Evolutionary conservation across 2,888 invertebrate species (phyloP).

Genomic region (Lasioglossum figueresi): DNA sequence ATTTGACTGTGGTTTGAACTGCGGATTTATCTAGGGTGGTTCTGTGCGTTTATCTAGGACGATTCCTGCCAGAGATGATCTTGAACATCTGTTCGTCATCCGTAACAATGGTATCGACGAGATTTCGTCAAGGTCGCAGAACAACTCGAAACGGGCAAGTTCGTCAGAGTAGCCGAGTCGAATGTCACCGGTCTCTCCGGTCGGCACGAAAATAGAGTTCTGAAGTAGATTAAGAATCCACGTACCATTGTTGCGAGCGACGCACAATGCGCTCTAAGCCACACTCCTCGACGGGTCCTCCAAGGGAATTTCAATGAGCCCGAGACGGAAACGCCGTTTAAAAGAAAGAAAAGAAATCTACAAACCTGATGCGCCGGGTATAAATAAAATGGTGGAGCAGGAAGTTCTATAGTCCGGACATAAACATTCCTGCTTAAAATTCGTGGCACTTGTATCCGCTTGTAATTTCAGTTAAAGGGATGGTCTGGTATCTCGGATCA

Average conservation of each 20-base stretch:
- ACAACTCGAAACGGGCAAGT: neutral
- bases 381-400: constrained; percentile 8
- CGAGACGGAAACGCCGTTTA: constrained; percentile 9
- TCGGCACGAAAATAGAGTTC: constrained; percentile 31
- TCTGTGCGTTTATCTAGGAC: too few species aligned
- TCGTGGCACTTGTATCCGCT: neutral
- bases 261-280: constrained; percentile 9
- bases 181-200: neutral
- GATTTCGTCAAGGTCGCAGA: neutral
- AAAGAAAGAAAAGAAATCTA: constrained; percentile 19
- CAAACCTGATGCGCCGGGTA: constrained; percentile 6
- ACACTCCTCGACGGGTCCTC: neutral
- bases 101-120: neutral
- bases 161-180: neutral
- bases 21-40: too few species aligned
- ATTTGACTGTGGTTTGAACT: too few species aligned
- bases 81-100: too few species aligned
- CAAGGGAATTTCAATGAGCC: constrained; percentile 28
- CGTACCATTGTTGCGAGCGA: neutral
- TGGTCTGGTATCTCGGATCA: neutral
- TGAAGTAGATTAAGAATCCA: constrained; percentile 41
- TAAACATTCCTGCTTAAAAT: constrained; percentile 24
- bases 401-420: neutral
- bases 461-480: constrained; percentile 16
- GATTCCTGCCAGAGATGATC: too few species aligned